Conservation (phyloP, 1,140 invertebrate genomes). For the Epicauta chinensis region DNA sequence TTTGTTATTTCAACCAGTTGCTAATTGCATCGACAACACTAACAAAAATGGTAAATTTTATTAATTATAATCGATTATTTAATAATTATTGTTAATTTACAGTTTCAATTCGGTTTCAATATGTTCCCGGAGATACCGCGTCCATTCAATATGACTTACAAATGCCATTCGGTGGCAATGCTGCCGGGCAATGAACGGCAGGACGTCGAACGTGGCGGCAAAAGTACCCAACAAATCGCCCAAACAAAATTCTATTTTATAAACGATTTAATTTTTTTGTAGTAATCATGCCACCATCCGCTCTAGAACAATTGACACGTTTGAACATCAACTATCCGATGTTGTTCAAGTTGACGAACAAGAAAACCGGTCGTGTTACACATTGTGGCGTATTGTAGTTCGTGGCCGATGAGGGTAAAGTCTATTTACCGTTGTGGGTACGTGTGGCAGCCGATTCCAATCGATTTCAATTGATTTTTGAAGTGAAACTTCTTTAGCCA, state of each 20-base stretch:
- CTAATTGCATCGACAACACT: no score
- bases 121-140: slow-evolving; percentile 77
- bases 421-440: slow-evolving; percentile 97
- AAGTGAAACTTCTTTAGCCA: no score
- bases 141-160: slow-evolving; percentile 74
- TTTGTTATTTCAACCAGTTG: no score
- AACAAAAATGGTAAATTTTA: slow-evolving; percentile 11
- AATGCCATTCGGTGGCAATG: slow-evolving; percentile 95
- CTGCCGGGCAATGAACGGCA: slow-evolving; percentile 86
- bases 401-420: slow-evolving; percentile 97
- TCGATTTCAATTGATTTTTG: no score
- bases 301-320: slow-evolving; percentile 85
- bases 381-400: slow-evolving; percentile 99
- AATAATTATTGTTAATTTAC: slow-evolving; percentile 25
- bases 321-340: slow-evolving; percentile 98
- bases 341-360: slow-evolving; percentile 95
- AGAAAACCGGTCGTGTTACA: slow-evolving; percentile 75
- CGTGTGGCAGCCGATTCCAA: neutral
- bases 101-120: slow-evolving; percentile 74
- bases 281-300: slow-evolving; percentile 98
- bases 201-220: slow-evolving; percentile 96
- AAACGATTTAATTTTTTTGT: slow-evolving; percentile 38
- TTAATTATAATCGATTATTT: slow-evolving; percentile 1
- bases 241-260: neutral
- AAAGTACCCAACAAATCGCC: slow-evolving; percentile 63